These are phyloP conservation scores for Listrodromus nycthemerus DNA, from an alignment of 2,888 invertebrate genomes.

Conservation along the genomic window DNA sequence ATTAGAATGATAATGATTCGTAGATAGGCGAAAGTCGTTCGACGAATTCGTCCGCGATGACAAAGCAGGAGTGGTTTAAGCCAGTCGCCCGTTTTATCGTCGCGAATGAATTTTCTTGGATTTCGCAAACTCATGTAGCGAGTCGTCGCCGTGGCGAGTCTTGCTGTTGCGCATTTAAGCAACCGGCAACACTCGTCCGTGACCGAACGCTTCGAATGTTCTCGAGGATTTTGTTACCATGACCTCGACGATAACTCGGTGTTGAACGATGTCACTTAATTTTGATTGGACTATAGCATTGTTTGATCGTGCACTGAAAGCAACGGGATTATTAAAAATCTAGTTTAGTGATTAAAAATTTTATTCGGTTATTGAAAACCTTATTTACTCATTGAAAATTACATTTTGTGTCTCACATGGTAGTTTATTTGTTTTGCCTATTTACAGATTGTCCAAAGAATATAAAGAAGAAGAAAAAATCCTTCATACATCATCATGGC, in stretches of 20 bases:
- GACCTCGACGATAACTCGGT: conserved; percentile 52
- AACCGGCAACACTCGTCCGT: background rate
- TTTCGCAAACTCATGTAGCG: background rate
- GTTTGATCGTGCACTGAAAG: background rate
- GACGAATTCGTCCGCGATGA: background rate
- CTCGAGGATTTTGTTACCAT: conserved; percentile 9
- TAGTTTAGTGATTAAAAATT: background rate
- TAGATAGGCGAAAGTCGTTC: background rate
- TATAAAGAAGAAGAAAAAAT: background rate
- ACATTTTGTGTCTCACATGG: background rate
- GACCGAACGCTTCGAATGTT: conserved; percentile 26
- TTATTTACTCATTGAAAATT: background rate
- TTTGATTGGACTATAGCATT: too few species aligned
- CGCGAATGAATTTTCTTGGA: background rate
- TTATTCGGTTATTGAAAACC: background rate
- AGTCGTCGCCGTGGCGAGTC: background rate
- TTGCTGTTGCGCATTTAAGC: background rate
- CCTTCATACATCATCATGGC: conserved; percentile 69
- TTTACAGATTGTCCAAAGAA: conserved; percentile 38
- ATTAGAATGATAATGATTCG: background rate
- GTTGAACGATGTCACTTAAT: background rate
- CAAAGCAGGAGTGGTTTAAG: background rate
- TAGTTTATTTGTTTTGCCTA: background rate
- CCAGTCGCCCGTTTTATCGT: background rate
- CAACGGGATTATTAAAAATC: background rate